Percentiles rank a stretch among this genome's conserved stretches.
Evolutionary conservation across 2,888 invertebrate species (phyloP).

Genomic region (Tineola bisselliella): DNA sequence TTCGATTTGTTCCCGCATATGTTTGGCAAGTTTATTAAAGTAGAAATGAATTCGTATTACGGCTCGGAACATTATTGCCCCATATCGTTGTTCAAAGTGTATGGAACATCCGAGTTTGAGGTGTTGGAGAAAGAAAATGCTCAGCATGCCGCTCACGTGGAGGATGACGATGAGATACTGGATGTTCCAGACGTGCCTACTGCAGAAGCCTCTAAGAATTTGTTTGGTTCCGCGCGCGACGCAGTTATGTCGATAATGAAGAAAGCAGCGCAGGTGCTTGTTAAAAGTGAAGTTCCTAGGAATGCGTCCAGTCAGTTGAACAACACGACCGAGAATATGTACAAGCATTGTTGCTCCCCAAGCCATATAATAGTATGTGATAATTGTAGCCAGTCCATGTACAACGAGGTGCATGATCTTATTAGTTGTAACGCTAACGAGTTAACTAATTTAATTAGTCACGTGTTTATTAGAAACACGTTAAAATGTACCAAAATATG

Average conservation of each 20-base stretch:
- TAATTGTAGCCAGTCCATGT: constrained; percentile 77
- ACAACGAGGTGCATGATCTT: constrained; percentile 76
- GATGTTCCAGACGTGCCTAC: constrained; percentile 62
- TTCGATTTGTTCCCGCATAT: constrained; percentile 82
- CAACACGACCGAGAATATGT: constrained; percentile 49
- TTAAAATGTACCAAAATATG: constrained; percentile 71
- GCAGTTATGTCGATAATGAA: constrained; percentile 93
- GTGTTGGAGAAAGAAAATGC: constrained; percentile 85
- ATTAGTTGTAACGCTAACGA: constrained; percentile 75
- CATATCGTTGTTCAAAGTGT: constrained; percentile 92
- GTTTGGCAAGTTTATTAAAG: constrained; percentile 90
- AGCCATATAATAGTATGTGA: constrained; percentile 78
- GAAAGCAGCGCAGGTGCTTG: constrained; percentile 88
- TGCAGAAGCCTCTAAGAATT: constrained; percentile 70
- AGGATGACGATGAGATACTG: constrained; percentile 73
- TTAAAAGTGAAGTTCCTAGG: constrained; percentile 74
- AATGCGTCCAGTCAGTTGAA: constrained; percentile 64
- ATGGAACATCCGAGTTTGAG: constrained; percentile 93
- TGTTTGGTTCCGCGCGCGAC: constrained; percentile 88
- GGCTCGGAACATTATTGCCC: constrained; percentile 98
- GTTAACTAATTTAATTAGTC: constrained; percentile 69
- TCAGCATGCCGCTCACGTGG: constrained; percentile 70
- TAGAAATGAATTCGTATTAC: constrained; percentile 93
- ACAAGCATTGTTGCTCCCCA: constrained; percentile 74
- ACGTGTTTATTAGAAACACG: constrained; percentile 69